Evolutionary conservation across 1,140 invertebrate species (phyloP).

Genomic region (Anthonomus grandis): DNA sequence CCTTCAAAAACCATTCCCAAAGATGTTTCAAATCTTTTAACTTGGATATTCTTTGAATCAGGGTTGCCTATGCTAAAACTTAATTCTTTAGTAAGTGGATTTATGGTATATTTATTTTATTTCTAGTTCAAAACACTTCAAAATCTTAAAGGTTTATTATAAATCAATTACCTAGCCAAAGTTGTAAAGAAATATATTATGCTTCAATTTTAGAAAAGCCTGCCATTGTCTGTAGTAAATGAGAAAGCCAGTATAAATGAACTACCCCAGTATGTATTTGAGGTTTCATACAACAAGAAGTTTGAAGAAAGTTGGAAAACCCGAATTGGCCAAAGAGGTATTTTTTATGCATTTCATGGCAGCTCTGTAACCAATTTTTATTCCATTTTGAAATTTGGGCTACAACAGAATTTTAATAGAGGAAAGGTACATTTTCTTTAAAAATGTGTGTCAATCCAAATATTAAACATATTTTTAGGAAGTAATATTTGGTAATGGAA

Average conservation of each 20-base stretch:
- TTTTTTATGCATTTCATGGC: slow-evolving; percentile 73
- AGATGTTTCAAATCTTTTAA: slow-evolving; percentile 29
- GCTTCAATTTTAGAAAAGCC: slow-evolving; percentile 9
- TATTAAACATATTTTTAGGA: slow-evolving; percentile 58
- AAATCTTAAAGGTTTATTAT: too few species aligned
- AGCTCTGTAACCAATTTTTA: slow-evolving; percentile 78
- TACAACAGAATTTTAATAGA: slow-evolving; percentile 67
- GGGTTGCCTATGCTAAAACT: slow-evolving; percentile 27
- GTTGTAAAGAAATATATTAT: neutral
- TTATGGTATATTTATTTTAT: neutral
- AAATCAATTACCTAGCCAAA: neutral
- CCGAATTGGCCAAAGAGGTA: slow-evolving; percentile 53
- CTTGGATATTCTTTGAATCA: slow-evolving; percentile 32
- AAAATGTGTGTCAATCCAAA: neutral
- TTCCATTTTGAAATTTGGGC: slow-evolving; percentile 74
- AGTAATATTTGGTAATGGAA: slow-evolving; percentile 68
- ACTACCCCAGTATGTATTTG: slow-evolving; percentile 64
- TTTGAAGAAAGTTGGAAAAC: slow-evolving; percentile 59
- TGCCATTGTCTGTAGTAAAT: slow-evolving; percentile 16
- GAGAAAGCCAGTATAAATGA: slow-evolving; percentile 5
- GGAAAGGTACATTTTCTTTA: slow-evolving; percentile 27
- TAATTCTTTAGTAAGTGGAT: slow-evolving; percentile 16
- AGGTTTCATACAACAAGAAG: slow-evolving; percentile 54
- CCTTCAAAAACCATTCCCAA: slow-evolving; percentile 24
- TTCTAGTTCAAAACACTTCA: neutral